Percentiles rank a stretch among this genome's conserved stretches.
These are phyloP conservation scores for Heteromurus nitidus DNA, from an alignment of 2,888 invertebrate species.

Conservation along the genomic window DNA sequence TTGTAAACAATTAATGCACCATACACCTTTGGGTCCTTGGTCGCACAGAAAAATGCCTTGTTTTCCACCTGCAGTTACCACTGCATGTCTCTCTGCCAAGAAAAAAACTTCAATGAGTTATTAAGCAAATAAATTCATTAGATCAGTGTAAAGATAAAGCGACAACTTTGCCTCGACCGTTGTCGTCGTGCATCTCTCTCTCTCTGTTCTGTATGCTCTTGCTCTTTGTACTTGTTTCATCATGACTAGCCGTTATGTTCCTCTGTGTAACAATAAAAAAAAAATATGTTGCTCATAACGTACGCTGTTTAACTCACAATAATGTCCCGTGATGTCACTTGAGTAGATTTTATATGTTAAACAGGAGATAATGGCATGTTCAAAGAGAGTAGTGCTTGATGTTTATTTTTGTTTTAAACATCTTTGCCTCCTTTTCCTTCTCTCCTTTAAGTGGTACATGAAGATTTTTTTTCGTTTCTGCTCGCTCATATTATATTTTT, in stretches of 20 bases:
- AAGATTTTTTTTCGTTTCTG: constrained; percentile 1
- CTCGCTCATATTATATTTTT: constrained; percentile 15
- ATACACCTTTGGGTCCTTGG: too few relatives aligned
- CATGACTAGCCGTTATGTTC: constrained; percentile 57
- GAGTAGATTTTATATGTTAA: constrained; percentile 47
- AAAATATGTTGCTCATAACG: constrained; percentile 46
- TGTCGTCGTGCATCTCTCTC: too few relatives aligned
- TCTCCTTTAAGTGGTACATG: constrained; percentile 16
- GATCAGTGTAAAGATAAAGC: constrained; percentile 62
- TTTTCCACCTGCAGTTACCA: constrained; percentile 40
- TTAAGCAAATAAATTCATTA: constrained; percentile 65
- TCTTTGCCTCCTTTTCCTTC: constrained; percentile 15
- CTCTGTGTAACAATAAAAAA: constrained; percentile 14
- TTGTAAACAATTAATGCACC: too few relatives aligned
- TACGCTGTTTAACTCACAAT: constrained; percentile 37
- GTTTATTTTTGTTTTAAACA: constrained; percentile 53
- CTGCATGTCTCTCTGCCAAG: constrained; percentile 15
- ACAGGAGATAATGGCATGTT: constrained; percentile 56
- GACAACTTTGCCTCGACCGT: constrained; percentile 52
- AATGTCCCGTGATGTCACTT: constrained; percentile 62
- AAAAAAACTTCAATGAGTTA: constrained; percentile 53
- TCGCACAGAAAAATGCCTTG: not conserved
- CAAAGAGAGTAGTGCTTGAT: constrained; percentile 47
- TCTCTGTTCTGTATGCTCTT: too few relatives aligned
- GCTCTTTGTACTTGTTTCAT: constrained; percentile 20